These are phyloP conservation scores for Drosophila fulvimacula DNA, from an alignment of 2,888 invertebrate genomes.

Conservation along the genomic window DNA sequence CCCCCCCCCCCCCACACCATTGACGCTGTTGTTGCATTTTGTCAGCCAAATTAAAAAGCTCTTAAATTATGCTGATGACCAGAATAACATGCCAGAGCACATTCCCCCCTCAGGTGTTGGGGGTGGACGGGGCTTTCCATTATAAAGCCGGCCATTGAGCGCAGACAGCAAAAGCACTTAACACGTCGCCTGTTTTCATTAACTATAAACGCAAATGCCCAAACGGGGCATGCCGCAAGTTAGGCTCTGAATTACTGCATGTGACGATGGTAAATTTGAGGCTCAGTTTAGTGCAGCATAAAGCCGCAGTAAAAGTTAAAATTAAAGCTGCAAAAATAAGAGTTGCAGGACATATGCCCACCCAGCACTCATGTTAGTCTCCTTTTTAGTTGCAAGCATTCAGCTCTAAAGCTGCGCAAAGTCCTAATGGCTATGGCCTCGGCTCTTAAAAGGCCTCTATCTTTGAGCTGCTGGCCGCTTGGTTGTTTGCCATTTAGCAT, in stretches of 20 bases:
- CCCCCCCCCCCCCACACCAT: no score
- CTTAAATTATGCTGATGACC: conserved; percentile 79
- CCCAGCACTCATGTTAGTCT: background rate
- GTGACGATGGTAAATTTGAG: conserved; percentile 4
- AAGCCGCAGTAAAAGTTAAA: conserved; percentile 2
- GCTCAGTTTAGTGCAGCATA: conserved; percentile 6
- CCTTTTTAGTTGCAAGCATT: background rate
- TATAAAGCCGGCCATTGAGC: conserved; percentile 64
- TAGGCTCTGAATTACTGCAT: conserved; percentile 12
- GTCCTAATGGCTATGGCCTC: background rate
- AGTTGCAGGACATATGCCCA: background rate
- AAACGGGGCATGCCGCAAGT: conserved; percentile 11
- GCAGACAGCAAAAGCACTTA: conserved; percentile 75
- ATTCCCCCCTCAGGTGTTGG: background rate
- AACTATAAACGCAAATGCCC: conserved; percentile 68
- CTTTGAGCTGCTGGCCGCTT: conserved; percentile 14
- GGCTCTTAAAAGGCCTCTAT: conserved; percentile 8
- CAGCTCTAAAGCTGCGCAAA: background rate
- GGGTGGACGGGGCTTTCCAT: conserved; percentile 55
- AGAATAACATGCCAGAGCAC: conserved; percentile 38
- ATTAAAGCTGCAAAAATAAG: conserved; percentile 4
- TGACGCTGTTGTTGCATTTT: conserved; percentile 75
- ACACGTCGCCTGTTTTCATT: conserved; percentile 71
- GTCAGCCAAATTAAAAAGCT: conserved; percentile 75
- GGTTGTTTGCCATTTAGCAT: conserved; percentile 42